A percentile compares a stretch with the other conserved stretches of the same genome.
These are phyloP conservation scores for Lateolabrax maculatus DNA, from an alignment of 2,797 vertebrate genomes.

Conservation along the genomic window DNA sequence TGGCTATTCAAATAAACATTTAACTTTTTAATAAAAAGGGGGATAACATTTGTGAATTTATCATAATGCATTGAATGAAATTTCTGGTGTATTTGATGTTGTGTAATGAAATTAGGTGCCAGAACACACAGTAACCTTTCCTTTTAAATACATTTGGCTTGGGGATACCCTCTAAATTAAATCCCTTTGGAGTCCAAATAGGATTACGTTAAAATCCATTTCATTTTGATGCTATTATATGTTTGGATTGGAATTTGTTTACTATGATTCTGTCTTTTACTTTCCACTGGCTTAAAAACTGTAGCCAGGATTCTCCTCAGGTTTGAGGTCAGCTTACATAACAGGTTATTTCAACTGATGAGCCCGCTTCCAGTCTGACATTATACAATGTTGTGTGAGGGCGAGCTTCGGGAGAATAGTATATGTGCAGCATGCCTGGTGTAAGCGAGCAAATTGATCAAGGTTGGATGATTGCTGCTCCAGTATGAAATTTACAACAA, in stretches of 20 bases:
- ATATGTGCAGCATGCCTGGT: neutral
- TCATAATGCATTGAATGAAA: slow-evolving; percentile 6
- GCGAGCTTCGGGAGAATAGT: slow-evolving; percentile 7
- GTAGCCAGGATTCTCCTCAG: slow-evolving; percentile 28
- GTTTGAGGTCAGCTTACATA: slow-evolving; percentile 68
- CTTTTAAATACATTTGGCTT: neutral
- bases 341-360: slow-evolving; percentile 56
- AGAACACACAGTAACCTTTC: neutral
- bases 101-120: neutral
- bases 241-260: slow-evolving; percentile 37
- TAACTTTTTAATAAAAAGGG: neutral
- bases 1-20: neutral
- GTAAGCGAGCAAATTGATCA: neutral
- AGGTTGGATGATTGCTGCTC: neutral
- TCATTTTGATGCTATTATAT: slow-evolving; percentile 24
- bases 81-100: neutral
- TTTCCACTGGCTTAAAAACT: slow-evolving; percentile 53
- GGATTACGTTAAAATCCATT: slow-evolving; percentile 45
- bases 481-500: neutral
- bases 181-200: slow-evolving; percentile 34
- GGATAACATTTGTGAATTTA: neutral
- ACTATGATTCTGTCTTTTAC: slow-evolving; percentile 24
- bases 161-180: slow-evolving; percentile 17
- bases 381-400: slow-evolving; percentile 40
- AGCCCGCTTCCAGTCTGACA: slow-evolving; percentile 28